Evolutionary conservation across 1,140 invertebrate genomes (phyloP), one percentile per base, ranked within the genome.

Genomic region (Ceratosolen fusciceps): DNA sequence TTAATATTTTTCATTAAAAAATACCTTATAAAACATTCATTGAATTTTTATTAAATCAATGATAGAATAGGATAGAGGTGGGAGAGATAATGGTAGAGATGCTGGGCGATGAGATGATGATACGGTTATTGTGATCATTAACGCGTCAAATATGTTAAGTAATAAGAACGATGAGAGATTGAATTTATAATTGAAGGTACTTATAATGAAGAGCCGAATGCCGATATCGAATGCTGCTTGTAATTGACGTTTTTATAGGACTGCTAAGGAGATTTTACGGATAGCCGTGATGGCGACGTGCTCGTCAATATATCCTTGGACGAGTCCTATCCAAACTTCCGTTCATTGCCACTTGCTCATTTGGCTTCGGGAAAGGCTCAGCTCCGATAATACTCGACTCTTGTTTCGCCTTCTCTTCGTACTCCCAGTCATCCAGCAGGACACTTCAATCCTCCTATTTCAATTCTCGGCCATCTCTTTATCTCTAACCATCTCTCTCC

Each of bases 251-350:
- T 60, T 74, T 74, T 74, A 74, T 62, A 62, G 24, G 2, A 19
- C 37, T 47, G 21, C 54, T 52, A 19, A 7, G 26, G 62, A 29
- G n/a, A 52, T 54, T 31, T 43, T 74, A 24, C 49, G 43, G 29
- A 19, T 52, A 37, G 29, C n/a, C n/a, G n/a, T n/a, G n/a, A n/a
- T n/a, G n/a, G n/a, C n/a, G n/a, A n/a, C n/a, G n/a, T n/a, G n/a
- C n/a, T n/a, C 60, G 31, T 71, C 60, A 29, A 80, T 47, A 76
- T 80, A 29, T 68, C 26, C 29, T 26, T 47, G 73, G 67, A 76
- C 43, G 26, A 65, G 58, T 74, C 71, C 31, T 74, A 78, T 76
- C 31, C 62, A 73, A 72, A 78, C 76, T 77, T 71, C 60, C 29
- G 34, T 78, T 58, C 37, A 73, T 73, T 58, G 76, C 16, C 54